Evolutionary conservation across 1,140 invertebrate genomes (phyloP).

Genomic region (Proctacanthus coquilletti): DNA sequence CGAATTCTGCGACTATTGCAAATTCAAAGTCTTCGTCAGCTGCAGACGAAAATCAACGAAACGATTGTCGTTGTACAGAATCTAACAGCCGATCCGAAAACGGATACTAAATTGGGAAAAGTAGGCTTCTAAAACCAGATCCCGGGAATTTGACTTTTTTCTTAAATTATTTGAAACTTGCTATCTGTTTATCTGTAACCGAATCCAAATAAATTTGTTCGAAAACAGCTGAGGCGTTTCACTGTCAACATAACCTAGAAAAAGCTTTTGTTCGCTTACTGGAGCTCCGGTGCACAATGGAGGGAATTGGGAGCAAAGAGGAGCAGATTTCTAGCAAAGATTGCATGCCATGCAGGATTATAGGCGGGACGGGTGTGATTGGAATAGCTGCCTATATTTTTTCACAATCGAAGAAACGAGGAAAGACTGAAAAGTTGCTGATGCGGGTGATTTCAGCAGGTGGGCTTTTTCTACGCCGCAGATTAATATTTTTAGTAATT

Average conservation of each 20-base stretch:
- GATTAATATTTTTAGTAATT: too few species aligned
- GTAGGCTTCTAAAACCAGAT: slow-evolving; percentile 45
- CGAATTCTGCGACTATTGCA: slow-evolving; percentile 76
- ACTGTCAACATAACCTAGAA: too few species aligned
- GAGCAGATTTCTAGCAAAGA: too few species aligned
- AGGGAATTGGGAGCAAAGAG: too few species aligned
- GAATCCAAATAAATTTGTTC: too few species aligned
- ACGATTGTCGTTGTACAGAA: slow-evolving; percentile 81
- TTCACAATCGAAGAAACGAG: slow-evolving; percentile 8
- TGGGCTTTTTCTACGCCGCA: too few species aligned
- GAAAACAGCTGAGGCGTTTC: too few species aligned
- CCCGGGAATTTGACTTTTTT: slow-evolving; percentile 1
- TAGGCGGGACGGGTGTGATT: slow-evolving; percentile 10
- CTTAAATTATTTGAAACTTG: background rate
- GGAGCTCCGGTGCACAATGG: too few species aligned
- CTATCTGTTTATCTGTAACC: too few species aligned
- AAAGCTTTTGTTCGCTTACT: too few species aligned
- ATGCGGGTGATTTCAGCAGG: slow-evolving; percentile 6
- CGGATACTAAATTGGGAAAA: slow-evolving; percentile 85
- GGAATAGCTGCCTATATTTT: slow-evolving; percentile 10
- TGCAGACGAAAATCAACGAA: slow-evolving; percentile 92
- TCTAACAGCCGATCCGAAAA: slow-evolving; percentile 92
- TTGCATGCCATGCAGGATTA: slow-evolving; percentile 10
- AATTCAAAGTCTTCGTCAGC: slow-evolving; percentile 74
- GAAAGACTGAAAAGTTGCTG: slow-evolving; percentile 3